Base-by-base conservation (phyloP, 2,888 invertebrate genomes). In the Ptychoptera albimana region DNA sequence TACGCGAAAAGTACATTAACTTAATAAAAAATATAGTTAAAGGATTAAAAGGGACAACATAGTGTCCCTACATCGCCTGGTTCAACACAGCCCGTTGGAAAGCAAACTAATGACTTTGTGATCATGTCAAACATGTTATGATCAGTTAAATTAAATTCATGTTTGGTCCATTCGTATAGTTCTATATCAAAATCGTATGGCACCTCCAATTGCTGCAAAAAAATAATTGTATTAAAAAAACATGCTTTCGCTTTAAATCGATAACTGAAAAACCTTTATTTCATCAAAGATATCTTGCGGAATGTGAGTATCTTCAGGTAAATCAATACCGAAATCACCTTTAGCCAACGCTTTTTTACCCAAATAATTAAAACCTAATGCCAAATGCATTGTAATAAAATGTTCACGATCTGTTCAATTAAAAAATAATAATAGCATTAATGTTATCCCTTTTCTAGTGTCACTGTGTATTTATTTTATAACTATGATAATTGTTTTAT, bases 21-120 rank as follows among this genome's bases (percentile, higher is more conserved):
- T 5, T 23, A 7, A 23, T 23, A 23, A 23, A 23, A 23, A 5
- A 23, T 3, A 23, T 5, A 5, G 23, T 23, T 23, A 7, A 32
- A 11, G 11, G 2, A 32, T 9, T 39, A 46, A 46, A 46, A 46
- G n/a, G 46, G 46, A 23, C 46, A 46, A 36, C 46, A 46, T 13
- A 46, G 34, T n/a, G 42, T 9, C 12, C 46, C 46, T n/a, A 46
- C 29, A 36, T 46, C 46, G 39, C 42, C 42, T 39, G 43, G 35
- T 39, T 46, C 46, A 43, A 46, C 42, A 36, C 46, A 46, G 12
- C 42, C 43, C 14, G 12, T 29, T 14, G 36, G 36, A 39, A 38
- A 37, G 23, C 46, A 46, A 37, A 45, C 31, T 12, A 39, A 15
- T 13, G 43, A 39, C 15, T n/a, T 36, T 15, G 14, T 40, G 9